Evolutionary conservation across 2,888 invertebrate genomes (phyloP), one percentile per base, ranked within the genome.

Genomic region (Synanthedon myopaeformis): DNA sequence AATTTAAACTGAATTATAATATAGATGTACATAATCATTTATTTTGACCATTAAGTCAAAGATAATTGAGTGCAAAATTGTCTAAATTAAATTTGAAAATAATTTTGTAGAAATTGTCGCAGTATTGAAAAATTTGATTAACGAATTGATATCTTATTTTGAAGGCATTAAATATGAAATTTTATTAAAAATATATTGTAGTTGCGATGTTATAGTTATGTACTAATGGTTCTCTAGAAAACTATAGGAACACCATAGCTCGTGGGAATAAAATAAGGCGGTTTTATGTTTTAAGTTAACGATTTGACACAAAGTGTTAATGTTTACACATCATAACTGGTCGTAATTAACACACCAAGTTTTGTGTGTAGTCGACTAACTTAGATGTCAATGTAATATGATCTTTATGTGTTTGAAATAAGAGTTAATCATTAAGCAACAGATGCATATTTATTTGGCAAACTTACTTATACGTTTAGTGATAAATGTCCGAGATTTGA

Each of bases 251-350:
- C 45, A 5, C 45, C 14, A 45, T 45, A 10, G 58, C 57, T 59
- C 64, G 66, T 66, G 66, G 61, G 66, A 66, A 65, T 58, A 57
- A 52, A 41, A 61, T 6, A 45, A 57, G 60, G 56, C 57, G 56
- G 59, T 58, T 57, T 51, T 58, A 66, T 67, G 65, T 64, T 60
- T 62, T 65, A 65, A 65, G 57, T 65, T 63, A 62, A 66, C 58
- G 66, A 67, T 59, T 60, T 59, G 59, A 62, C 61, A 63, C 60
- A 67, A 59, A 67, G 63, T 66, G 63, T 67, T 67, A 67, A 61
- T 58, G 66, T 61, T 67, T 61, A 61, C 66, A 66, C 65, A 61
- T 64, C 61, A 66, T 61, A 65, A 60, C 63, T 59, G 58, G 41
- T 55, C 49, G 61, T 57, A 57, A 60, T 55, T 56, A 56, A 54